Evolutionary conservation across 2,113 vertebrate genomes (phyloP), one percentile per base, ranked within the genome.

Genomic region (Sterrhoptilus dennistouni): DNA sequence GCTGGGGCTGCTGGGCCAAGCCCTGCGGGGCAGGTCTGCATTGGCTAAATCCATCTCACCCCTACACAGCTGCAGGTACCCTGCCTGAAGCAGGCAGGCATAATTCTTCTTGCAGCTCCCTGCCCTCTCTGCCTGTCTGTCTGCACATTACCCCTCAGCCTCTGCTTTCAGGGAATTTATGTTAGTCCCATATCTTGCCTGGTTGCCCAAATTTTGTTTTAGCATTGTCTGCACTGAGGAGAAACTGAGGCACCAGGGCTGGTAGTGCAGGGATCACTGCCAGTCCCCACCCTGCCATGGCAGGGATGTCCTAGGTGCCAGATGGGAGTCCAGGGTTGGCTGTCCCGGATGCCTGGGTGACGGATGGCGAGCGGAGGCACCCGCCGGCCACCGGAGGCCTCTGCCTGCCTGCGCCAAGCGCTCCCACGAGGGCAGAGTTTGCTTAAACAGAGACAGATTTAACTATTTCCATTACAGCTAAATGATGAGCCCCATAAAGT

Each of bases 401-500:
- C 69, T 11, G 10, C 64, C 54, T 74, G 65, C 36, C 82, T 3
- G 3, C 1, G 0, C 63, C 72, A 66, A 91, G 36, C 5, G 20
- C 89, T 97, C 96, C 96, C 90, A 11, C 0, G 96, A 91, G 96
- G 94, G 87, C 95, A 96, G 82, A 97, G 96, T 97, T 97, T 97
- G 96, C 95, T 97, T 97, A 97, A 97, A 97, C 92, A 83, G 96
- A 93, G 89, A 97, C 82, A 96, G 94, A 96, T 97, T 97, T 97
- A 97, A 97, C 97, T 97, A 96, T 96, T 97, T 97, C 96, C 96
- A 97, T 97, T 97, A 97, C 95, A 96, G 93, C 94, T 88, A 96
- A 97, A 97, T 97, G 97, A 97, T 97, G 96, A 97, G 96, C 92
- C 79, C 95, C 96, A 97, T 97, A 97, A 97, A 97, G 95, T 97